Base-by-base conservation (phyloP, 2,113 vertebrate species). In the Castor canadensis region DNA sequence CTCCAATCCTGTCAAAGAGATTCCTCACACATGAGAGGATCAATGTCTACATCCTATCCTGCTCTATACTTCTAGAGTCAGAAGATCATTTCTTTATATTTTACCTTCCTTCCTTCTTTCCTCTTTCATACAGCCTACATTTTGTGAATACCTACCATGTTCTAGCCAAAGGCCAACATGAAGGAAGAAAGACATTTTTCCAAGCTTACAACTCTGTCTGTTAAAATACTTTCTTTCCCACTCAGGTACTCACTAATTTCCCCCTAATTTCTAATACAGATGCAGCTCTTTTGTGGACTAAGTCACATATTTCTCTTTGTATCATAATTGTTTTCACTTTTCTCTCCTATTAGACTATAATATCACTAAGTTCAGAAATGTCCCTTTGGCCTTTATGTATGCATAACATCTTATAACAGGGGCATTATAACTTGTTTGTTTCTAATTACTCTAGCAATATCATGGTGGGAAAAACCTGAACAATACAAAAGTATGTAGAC, bases 1-100 rank as follows among this genome's bases (percentile, higher is more conserved):
- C 11, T 15, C 35, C 3, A 13, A 0, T n/a, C 80, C 5, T 47
- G 75, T 22, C 6, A 5, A 28, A 56, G 26, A 43, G 9, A 4
- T 16, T 13, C 35, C 7, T 62, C n/a, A 76, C n/a, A 11, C 13
- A 24, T 19, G n/a, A 75, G 38, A 38, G 22, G 11, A 83, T n/a
- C n/a, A n/a, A n/a, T n/a, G n/a, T 24, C 13, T 62, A 4, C 19
- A 67, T 67, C 12, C 30, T 67, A 4, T 13, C 30, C 24, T 58
- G 60, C 32, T 83, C 32, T 56, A 67, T 32, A 49, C 32, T 22
- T 77, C 30, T 16, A 12, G 24, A 17, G 32, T 26, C 58, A 71
- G 13, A 56, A 54, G 20, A 54, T 56, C 28, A 52, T 28, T 26
- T 6, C 11, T n/a, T 38, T 88, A 22, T 10, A 6, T n/a, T 32